These are phyloP conservation scores for Coendou prehensilis DNA, from an alignment of 2,797 vertebrate genomes.

Conservation along the genomic window DNA sequence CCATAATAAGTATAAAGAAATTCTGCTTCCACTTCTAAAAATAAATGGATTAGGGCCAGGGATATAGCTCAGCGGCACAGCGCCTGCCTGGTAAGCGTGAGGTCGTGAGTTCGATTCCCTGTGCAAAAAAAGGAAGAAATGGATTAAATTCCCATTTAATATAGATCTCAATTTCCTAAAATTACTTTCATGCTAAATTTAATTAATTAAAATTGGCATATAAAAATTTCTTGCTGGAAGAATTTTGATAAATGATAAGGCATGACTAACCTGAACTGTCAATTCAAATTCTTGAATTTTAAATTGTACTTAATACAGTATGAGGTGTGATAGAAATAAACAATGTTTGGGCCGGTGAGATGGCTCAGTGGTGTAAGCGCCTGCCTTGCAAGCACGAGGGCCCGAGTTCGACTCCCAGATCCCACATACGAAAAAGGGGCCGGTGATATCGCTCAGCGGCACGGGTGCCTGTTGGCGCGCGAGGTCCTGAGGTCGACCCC, in stretches of 20 bases:
- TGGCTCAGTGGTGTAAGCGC: no score
- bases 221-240: conserved; percentile 24
- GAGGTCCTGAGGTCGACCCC: no score
- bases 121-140: neutral
- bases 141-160: conserved; percentile 46
- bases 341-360: neutral
- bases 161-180: conserved; percentile 8
- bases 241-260: conserved; percentile 46
- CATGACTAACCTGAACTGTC: neutral
- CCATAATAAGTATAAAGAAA: conserved; percentile 49
- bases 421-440: no score
- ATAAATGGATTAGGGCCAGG: neutral
- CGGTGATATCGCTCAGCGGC: no score
- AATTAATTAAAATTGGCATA: conserved; percentile 42
- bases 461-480: no score
- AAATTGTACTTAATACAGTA: neutral
- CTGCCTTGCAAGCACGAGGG: no score
- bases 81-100: no score
- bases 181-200: neutral
- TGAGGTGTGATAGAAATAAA: neutral
- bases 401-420: no score
- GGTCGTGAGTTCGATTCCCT: no score
- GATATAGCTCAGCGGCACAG: no score
- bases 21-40: conserved; percentile 15
- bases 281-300: neutral